These are phyloP conservation scores for Thaumetopoea pityocampa DNA, from an alignment of 1,140 invertebrate genomes.

Conservation along the genomic window DNA sequence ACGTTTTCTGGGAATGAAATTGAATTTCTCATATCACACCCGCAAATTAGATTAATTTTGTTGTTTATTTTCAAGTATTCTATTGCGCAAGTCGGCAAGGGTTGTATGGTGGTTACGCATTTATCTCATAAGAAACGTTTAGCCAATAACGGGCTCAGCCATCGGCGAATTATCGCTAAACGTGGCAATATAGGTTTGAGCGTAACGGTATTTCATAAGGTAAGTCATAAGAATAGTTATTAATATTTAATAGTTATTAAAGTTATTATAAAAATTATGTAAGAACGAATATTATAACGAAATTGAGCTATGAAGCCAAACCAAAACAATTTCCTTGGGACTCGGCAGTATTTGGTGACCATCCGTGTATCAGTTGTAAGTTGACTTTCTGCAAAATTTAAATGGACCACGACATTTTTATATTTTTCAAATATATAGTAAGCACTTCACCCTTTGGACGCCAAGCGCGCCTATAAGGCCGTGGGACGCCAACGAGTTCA, in stretches of 20 bases:
- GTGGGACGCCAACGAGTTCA: not conserved
- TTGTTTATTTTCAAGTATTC: conserved; percentile 8
- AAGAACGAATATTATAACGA: conserved; percentile 43
- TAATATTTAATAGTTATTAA: conserved; percentile 21
- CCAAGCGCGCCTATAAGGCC: not conserved
- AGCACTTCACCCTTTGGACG: not conserved
- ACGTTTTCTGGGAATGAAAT: conserved; percentile 15
- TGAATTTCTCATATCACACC: conserved; percentile 21
- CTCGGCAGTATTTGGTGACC: conserved; percentile 4
- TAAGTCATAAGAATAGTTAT: conserved; percentile 22
- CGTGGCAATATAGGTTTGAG: no score
- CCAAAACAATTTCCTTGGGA: conserved; percentile 45
- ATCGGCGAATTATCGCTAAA: no score
- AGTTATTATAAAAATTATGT: conserved; percentile 33
- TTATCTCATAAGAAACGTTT: no score
- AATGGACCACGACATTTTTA: no score
- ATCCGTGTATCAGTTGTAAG: not conserved
- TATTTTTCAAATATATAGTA: no score
- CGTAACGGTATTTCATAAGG: no score
- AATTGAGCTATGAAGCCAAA: conserved; percentile 60
- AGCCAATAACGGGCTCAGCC: no score
- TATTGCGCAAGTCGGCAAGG: conserved; percentile 1
- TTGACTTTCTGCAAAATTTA: no score
- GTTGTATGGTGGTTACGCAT: not conserved
- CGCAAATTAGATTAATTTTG: conserved; percentile 33